phyloP scores from a whole-genome alignment of 2,113 vertebrate species.

The Sorex araneus region DNA sequence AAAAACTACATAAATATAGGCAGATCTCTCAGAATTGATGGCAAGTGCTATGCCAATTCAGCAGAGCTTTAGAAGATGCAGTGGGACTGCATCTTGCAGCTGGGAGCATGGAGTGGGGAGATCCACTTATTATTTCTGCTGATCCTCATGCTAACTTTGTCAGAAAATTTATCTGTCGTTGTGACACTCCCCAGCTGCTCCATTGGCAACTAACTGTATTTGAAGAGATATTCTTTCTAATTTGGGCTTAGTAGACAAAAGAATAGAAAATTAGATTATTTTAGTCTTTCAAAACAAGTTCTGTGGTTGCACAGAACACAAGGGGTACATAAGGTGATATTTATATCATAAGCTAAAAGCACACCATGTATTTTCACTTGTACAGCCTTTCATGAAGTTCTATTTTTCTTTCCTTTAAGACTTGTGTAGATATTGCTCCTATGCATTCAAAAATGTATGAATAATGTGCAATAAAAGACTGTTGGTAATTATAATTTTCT shows the following conservation, averaged over 20 bases:
- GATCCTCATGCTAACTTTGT: slow-evolving; percentile 75
- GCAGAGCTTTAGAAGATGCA: slow-evolving; percentile 51
- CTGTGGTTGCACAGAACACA: slow-evolving; percentile 37
- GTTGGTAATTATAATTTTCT: slow-evolving; percentile 61
- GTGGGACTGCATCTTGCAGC: slow-evolving; percentile 55
- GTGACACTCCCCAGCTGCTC: slow-evolving; percentile 76
- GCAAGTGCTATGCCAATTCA: slow-evolving; percentile 26
- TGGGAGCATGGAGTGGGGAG: slow-evolving; percentile 63
- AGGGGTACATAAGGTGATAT: slow-evolving; percentile 30
- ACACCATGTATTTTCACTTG: slow-evolving; percentile 2
- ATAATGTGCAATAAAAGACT: neutral
- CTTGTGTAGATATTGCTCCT: slow-evolving; percentile 54
- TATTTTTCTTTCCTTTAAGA: slow-evolving; percentile 47
- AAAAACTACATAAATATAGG: neutral
- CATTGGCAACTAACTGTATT: slow-evolving; percentile 70
- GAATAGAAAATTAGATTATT: slow-evolving; percentile 79
- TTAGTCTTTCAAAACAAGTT: slow-evolving; percentile 73
- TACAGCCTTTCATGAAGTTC: slow-evolving; percentile 39
- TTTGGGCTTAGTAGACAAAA: slow-evolving; percentile 77
- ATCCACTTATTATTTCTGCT: slow-evolving; percentile 81
- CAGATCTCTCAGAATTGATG: neutral
- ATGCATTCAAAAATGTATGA: slow-evolving; percentile 48
- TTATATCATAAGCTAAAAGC: slow-evolving; percentile 45
- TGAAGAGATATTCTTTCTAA: slow-evolving; percentile 77
- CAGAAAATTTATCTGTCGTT: slow-evolving; percentile 71